A percentile compares a stretch with the other conserved stretches of the same genome.
Conservation (phyloP, 2,797 vertebrate species). For the Hydrocynus forskahlii region DNA sequence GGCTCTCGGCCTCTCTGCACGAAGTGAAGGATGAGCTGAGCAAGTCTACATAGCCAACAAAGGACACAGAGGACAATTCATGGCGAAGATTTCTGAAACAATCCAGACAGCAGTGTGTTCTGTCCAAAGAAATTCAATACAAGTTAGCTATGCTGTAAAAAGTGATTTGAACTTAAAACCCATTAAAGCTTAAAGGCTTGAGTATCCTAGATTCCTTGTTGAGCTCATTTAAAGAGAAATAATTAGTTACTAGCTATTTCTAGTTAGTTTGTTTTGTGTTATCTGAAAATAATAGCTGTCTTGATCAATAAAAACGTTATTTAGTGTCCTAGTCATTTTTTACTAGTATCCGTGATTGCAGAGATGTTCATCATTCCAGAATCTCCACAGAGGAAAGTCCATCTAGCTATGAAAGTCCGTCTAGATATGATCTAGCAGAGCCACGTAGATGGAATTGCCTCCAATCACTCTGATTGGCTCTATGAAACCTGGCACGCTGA, state of each 20-base stretch:
- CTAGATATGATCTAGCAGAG: constrained; percentile 22
- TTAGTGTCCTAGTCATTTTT: background rate
- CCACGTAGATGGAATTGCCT: constrained; percentile 32
- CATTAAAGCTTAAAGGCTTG: too few relatives aligned
- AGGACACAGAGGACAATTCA: constrained; percentile 3
- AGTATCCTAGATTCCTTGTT: background rate
- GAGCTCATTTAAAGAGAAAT: background rate
- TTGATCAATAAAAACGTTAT: background rate
- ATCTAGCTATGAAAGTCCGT: background rate
- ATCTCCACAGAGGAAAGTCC: constrained; percentile 23
- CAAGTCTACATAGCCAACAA: constrained; percentile 5
- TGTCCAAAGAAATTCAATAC: constrained; percentile 13
- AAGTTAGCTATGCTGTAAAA: background rate
- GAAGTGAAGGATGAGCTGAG: background rate
- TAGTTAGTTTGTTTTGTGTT: background rate
- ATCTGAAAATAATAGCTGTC: too few relatives aligned
- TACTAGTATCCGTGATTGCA: background rate
- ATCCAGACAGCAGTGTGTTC: constrained; percentile 2
- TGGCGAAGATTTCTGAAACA: background rate
- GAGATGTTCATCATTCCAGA: background rate
- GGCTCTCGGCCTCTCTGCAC: background rate
- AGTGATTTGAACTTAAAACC: background rate
- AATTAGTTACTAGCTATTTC: too few relatives aligned
- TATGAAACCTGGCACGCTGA: constrained; percentile 20
- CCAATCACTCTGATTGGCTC: constrained; percentile 9